phyloP scores from a whole-genome alignment of 2,888 invertebrate species.

The Arenicola marina region DNA sequence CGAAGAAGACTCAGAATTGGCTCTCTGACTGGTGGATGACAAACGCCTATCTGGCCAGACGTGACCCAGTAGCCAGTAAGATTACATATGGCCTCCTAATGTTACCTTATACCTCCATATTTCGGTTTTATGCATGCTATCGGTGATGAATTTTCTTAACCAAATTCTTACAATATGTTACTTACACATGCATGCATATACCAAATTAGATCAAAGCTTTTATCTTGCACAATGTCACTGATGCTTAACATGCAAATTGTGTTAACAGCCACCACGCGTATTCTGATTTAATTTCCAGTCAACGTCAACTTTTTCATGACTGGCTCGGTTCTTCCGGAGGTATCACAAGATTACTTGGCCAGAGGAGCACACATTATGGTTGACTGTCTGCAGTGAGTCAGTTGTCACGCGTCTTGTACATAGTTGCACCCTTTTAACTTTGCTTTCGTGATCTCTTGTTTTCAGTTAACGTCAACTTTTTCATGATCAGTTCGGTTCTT shows the following conservation, averaged over 20 bases:
- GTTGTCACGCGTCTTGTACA: background rate
- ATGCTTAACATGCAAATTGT: too few species aligned
- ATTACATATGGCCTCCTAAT: too few species aligned
- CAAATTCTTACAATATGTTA: too few species aligned
- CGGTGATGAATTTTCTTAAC: too few species aligned
- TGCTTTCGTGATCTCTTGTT: conserved; percentile 16
- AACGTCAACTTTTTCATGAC: conserved; percentile 44
- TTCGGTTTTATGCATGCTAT: too few species aligned
- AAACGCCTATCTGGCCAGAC: conserved; percentile 35
- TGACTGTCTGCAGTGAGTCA: background rate
- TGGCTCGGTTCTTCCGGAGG: conserved; percentile 20
- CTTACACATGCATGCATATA: too few species aligned
- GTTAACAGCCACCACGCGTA: too few species aligned
- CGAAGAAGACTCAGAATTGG: conserved; percentile 38
- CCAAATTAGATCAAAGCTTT: too few species aligned
- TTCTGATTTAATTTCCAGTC: too few species aligned
- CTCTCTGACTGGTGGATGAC: conserved; percentile 41
- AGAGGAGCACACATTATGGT: conserved; percentile 18
- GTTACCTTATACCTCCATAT: too few species aligned
- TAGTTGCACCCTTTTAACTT: background rate
- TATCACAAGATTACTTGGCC: conserved; percentile 35
- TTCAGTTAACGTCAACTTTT: conserved; percentile 47
- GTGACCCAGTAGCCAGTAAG: conserved; percentile 40
- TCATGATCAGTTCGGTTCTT: conserved; percentile 28
- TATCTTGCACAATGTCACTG: too few species aligned